Conservation (phyloP, 2,888 invertebrate species). For the Sminthurinus aureus region DNA sequence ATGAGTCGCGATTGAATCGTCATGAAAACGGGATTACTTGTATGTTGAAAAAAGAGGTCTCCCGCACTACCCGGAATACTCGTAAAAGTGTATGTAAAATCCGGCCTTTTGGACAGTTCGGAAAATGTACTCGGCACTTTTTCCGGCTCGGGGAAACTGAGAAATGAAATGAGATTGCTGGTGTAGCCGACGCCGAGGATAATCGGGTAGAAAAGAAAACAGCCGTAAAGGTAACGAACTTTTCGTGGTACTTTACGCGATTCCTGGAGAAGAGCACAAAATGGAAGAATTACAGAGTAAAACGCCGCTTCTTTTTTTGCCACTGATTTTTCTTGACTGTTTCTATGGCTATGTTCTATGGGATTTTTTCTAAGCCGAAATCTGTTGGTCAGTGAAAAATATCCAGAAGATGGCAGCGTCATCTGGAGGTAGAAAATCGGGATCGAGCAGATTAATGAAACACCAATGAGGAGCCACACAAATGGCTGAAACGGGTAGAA, state of each 20-base stretch:
- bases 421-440: not conserved
- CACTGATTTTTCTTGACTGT: no score
- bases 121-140: conserved; percentile 7
- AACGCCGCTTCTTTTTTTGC: not conserved
- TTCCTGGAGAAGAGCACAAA: conserved; percentile 3
- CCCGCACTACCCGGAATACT: not conserved
- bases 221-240: not conserved
- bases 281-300: not conserved
- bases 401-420: not conserved
- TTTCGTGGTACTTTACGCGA: not conserved
- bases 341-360: not conserved
- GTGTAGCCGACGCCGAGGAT: conserved; percentile 10
- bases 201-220: conserved; percentile 18
- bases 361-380: no score
- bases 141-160: conserved; percentile 31
- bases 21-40: not conserved
- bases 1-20: not conserved
- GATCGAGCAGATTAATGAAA: not conserved
- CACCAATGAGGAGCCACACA: not conserved
- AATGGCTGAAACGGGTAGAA: not conserved
- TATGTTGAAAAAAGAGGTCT: not conserved
- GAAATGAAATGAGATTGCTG: conserved; percentile 26
- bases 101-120: not conserved
- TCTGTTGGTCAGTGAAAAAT: no score
- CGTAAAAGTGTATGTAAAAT: not conserved